A percentile compares a stretch with the other conserved stretches of the same genome.
These are phyloP conservation scores for Drosophila kohkoa DNA, from an alignment of 1,140 invertebrate species.

Conservation along the genomic window DNA sequence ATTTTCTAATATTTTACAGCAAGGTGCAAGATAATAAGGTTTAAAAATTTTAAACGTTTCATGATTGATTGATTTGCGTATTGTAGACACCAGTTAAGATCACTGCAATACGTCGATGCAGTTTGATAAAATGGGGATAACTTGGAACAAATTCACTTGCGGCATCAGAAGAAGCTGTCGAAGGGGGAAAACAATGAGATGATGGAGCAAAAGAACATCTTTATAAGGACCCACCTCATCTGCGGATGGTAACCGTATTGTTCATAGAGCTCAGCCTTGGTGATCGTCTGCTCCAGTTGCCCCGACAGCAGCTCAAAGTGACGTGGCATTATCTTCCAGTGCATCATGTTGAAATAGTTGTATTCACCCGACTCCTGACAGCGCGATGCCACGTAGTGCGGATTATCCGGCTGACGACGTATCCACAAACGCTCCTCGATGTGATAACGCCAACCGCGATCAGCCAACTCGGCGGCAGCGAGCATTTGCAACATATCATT, in stretches of 20 bases:
- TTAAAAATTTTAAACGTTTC: no score
- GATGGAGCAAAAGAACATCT: not conserved
- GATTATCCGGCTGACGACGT: conserved; percentile 60
- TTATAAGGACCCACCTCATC: conserved; percentile 44
- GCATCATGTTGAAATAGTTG: conserved; percentile 68
- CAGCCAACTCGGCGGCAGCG: conserved; percentile 62
- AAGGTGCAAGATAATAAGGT: no score
- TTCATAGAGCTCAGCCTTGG: conserved; percentile 54
- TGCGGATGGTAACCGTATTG: conserved; percentile 62
- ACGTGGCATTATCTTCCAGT: conserved; percentile 56
- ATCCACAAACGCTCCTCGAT: conserved; percentile 57
- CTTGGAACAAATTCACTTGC: not conserved
- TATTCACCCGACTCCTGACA: conserved; percentile 63
- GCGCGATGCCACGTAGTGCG: conserved; percentile 41
- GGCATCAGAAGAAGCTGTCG: conserved; percentile 24
- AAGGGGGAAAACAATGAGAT: not conserved
- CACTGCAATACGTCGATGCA: conserved; percentile 84
- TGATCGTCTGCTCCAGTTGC: conserved; percentile 55
- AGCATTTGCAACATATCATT: conserved; percentile 73
- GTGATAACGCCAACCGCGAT: conserved; percentile 67
- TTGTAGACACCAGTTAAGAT: no score
- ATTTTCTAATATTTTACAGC: no score
- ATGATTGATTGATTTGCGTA: no score
- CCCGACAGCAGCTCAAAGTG: conserved; percentile 56
- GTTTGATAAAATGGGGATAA: conserved; percentile 85